phyloP scores from a whole-genome alignment of 1,140 invertebrate species.

The Drosophila willistoni region DNA sequence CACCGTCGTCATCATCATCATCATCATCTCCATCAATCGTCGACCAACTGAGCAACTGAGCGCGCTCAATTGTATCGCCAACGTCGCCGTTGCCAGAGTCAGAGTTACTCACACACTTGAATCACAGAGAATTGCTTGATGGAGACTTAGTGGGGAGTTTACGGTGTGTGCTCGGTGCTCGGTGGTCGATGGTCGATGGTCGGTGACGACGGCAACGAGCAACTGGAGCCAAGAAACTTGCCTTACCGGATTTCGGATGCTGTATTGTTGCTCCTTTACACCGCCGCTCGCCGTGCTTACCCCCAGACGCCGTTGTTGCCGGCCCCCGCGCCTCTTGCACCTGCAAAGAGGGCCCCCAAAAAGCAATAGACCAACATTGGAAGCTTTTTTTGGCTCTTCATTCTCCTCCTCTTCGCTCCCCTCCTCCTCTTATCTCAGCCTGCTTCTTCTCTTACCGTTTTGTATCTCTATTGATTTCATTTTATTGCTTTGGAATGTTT shows the following conservation, averaged over 20 bases:
- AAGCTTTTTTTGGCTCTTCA: conserved; percentile 20
- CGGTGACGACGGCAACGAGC: conserved; percentile 10
- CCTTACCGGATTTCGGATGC: conserved; percentile 78
- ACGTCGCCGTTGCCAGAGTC: conserved; percentile 41
- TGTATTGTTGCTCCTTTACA: conserved; percentile 46
- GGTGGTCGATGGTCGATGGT: background rate
- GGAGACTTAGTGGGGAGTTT: background rate
- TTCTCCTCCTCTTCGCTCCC: conserved; percentile 24
- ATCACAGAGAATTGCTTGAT: conserved; percentile 19
- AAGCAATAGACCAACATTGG: conserved; percentile 36
- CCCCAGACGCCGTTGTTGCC: background rate
- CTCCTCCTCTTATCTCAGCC: conserved; percentile 12
- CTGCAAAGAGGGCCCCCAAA: conserved; percentile 13
- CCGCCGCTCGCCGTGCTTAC: background rate
- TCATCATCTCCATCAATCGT: background rate
- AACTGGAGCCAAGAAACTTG: conserved; percentile 71
- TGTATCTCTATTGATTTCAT: conserved; percentile 66
- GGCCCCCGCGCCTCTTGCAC: conserved; percentile 17
- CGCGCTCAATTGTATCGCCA: conserved; percentile 59
- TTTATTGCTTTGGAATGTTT: conserved; percentile 63
- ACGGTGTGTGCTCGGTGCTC: background rate
- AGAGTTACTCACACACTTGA: conserved; percentile 72
- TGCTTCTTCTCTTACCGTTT: conserved; percentile 9
- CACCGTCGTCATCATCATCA: background rate
- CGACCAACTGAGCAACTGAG: conserved; percentile 49